Conservation (phyloP, 64 coral and sea anemone species). For the Pocillopora verrucosa region DNA sequence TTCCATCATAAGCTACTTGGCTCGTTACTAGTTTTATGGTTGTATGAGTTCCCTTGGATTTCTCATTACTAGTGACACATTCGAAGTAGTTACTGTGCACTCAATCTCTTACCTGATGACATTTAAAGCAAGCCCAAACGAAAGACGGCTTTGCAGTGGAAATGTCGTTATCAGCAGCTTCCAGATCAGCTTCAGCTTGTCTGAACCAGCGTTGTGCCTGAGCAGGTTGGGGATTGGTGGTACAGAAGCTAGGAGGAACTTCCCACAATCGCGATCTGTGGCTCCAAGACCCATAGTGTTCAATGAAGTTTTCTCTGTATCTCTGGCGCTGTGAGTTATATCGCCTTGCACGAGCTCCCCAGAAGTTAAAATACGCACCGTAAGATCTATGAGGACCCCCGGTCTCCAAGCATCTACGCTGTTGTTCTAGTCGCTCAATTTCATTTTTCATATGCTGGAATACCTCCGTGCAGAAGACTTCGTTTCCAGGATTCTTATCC, state of each 20-base stretch:
- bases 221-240: slow-evolving; percentile 60
- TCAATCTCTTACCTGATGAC: slow-evolving; percentile 63
- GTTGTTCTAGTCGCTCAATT: slow-evolving; percentile 59
- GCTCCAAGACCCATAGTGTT: slow-evolving; percentile 24
- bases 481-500: slow-evolving; percentile 76
- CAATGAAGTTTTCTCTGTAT: slow-evolving; percentile 18
- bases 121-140: slow-evolving; percentile 84
- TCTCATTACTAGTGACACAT: no score
- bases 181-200: slow-evolving; percentile 65
- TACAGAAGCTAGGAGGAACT: slow-evolving; percentile 51
- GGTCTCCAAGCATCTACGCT: not conserved
- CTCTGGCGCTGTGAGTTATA: not conserved
- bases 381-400: not conserved
- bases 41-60: no score
- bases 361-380: not conserved
- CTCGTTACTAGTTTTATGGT: no score
- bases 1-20: no score
- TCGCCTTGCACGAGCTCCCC: not conserved
- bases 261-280: not conserved
- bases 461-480: slow-evolving; percentile 65
- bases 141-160: slow-evolving; percentile 15
- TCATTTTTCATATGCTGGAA: slow-evolving; percentile 64
- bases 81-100: not conserved
- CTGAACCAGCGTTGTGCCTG: slow-evolving; percentile 71
- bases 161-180: slow-evolving; percentile 55